Evolutionary conservation across 2,113 vertebrate species (phyloP), one percentile per base, ranked within the genome.

Genomic region (Parus major): DNA sequence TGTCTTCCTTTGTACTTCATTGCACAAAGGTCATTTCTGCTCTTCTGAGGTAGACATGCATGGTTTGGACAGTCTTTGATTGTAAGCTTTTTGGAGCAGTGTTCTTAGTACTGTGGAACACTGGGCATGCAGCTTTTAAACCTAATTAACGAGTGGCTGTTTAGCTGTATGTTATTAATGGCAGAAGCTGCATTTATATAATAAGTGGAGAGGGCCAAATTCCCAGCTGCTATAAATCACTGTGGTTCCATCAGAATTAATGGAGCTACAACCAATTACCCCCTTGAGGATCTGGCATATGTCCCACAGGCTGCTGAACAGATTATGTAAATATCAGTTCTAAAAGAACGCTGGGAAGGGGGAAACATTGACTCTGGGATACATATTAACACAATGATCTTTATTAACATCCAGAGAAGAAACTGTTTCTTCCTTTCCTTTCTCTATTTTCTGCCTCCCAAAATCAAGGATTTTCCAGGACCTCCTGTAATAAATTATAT

Each of bases 161-260:
- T 92, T 78, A 92, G 69, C 77, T 4, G 9, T 39, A 25, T 90
- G 72, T 92, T 86, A 78, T 81, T 91, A 88, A 83, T 86, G 47
- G 57, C 88, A 92, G 57, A 86, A 93, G 39, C 73, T 89, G 21
- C 59, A 81, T 94, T 92, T 93, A 70, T 78, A 13, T 90, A 89
- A 82, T 64, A 88, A 90, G 57, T 25, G 6, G 59, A 78, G 36
- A 69, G 35, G 28, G 33, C 39, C 88, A 94, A 82, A 94, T 91
- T 84, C 82, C 60, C 72, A 94, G 72, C 92, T 95, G 88, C 82
- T 80, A 36, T 92, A 95, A 92, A 88, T 97, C 79, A 88, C 33
- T 3, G 2, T 0, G 0, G 19, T 83, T 93, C 65, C 47, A 86
- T 59, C 60, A 92, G 52, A 88, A 86, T 92, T 92, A 86, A 64